These are phyloP conservation scores for Thaumetopoea pityocampa DNA, from an alignment of 1,140 invertebrate genomes.

Conservation along the genomic window DNA sequence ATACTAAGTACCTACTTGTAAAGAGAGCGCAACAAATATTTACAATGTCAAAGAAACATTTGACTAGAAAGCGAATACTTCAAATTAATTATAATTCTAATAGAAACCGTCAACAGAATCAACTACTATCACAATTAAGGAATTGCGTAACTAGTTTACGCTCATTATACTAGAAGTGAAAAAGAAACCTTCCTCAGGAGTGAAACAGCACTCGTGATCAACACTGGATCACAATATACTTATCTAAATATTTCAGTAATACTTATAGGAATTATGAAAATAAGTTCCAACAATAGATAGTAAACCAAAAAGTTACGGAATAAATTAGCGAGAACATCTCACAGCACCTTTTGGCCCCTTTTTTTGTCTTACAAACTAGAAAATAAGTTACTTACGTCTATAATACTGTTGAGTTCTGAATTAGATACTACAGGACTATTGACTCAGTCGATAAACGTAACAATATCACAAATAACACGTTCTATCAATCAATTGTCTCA, in stretches of 20 bases:
- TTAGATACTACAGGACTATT: slow-evolving; percentile 48
- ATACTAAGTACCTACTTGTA: slow-evolving; percentile 2
- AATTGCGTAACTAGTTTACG: slow-evolving; percentile 51
- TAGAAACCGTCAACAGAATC: slow-evolving; percentile 52
- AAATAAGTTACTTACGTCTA: slow-evolving; percentile 58
- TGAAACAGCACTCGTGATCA: background rate
- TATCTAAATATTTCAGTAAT: slow-evolving; percentile 13
- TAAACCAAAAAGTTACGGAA: slow-evolving; percentile 38
- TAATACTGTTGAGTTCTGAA: slow-evolving; percentile 66
- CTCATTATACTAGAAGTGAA: slow-evolving; percentile 15
- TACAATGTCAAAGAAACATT: slow-evolving; percentile 28
- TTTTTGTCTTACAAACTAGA: slow-evolving; percentile 27
- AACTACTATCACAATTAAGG: slow-evolving; percentile 69
- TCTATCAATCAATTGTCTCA: no score
- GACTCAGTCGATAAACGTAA: slow-evolving; percentile 46
- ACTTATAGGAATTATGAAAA: slow-evolving; percentile 9
- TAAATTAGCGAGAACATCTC: slow-evolving; percentile 36
- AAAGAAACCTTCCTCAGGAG: slow-evolving; percentile 20
- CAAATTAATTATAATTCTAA: slow-evolving; percentile 29
- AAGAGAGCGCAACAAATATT: slow-evolving; percentile 39
- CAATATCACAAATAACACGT: no score
- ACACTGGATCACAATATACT: slow-evolving; percentile 4
- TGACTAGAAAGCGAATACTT: slow-evolving; percentile 62
- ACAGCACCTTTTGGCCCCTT: slow-evolving; percentile 69
- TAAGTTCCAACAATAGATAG: slow-evolving; percentile 17